Base-by-base conservation (phyloP, 2,797 vertebrate species). In the Pipistrellus pipistrellus region DNA sequence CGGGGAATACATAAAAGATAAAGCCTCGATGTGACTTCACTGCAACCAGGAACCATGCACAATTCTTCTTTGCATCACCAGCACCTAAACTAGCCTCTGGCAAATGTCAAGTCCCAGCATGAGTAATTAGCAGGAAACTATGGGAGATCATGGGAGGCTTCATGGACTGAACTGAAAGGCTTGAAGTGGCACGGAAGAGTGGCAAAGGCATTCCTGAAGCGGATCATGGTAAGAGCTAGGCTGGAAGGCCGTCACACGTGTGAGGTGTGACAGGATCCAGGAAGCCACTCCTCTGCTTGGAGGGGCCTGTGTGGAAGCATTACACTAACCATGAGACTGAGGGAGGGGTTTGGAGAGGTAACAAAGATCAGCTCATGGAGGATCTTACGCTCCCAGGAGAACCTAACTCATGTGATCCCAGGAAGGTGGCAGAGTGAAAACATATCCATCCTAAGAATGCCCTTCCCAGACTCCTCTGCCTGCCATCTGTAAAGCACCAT, bases 211-310 rank as follows among this genome's bases (percentile, higher is more conserved):
- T 11, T 81, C 17, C 30, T 53, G 44, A 78, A 75, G 27, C 6
- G 2, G 0, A 46, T 46, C 2, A 25, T 23, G 12, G 9, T 3
- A n/a, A 62, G 30, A 69, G 3, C 0, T 35, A 18, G 8, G n/a
- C 35, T 59, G 80, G 32, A 38, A 72, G 55, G 23, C n/a, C 51
- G 21, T 38, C 72, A 15, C 11, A 55, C 0, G 1, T 55, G 15
- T 30, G 9, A 32, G 35, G 12, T 44, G 18, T 41, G 35, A 51
- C 0, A n/a, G 23, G 76, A 14, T 35, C 44, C 4, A 51, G 44
- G 44, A 84, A 48, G 51, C 10, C 41, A 57, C 20, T 53, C 41
- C 15, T 66, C 18, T 10, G 10, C 8, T 9, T 44, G 41, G 21
- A 92, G 32, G n/a, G 8, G 0, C 21, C 0, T 59, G 30, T 81